These are phyloP conservation scores for Tinea pellionella DNA, from an alignment of 2,888 invertebrate genomes.

Conservation along the genomic window DNA sequence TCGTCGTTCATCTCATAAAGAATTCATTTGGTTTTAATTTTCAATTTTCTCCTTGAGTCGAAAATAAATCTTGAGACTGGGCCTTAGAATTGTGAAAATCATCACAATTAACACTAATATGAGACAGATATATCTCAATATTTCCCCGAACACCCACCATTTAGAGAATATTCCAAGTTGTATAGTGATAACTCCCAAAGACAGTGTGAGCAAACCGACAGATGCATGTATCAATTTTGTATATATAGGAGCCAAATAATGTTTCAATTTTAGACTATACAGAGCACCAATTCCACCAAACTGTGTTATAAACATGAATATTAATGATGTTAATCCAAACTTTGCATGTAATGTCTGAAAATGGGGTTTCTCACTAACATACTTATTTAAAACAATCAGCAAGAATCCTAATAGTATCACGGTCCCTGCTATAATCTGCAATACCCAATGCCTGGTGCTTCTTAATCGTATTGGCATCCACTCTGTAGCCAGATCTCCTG, in stretches of 20 bases:
- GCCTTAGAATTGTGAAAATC: conserved; percentile 50
- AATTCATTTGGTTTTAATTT: conserved; percentile 17
- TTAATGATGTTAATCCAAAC: conserved; percentile 51
- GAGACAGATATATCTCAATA: conserved; percentile 40
- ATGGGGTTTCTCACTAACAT: conserved; percentile 38
- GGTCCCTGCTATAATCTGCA: conserved; percentile 42
- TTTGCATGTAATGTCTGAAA: conserved; percentile 51
- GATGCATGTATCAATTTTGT: conserved; percentile 56
- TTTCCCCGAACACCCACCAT: conserved; percentile 55
- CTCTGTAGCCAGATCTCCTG: conserved; percentile 61
- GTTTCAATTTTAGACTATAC: conserved; percentile 54
- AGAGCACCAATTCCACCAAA: conserved; percentile 54
- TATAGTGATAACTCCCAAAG: conserved; percentile 49
- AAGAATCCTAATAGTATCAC: conserved; percentile 45
- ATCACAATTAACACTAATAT: conserved; percentile 41
- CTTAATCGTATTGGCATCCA: conserved; percentile 61
- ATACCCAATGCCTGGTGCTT: conserved; percentile 61
- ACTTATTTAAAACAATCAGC: conserved; percentile 52
- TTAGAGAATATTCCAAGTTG: conserved; percentile 45
- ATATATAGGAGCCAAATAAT: conserved; percentile 54
- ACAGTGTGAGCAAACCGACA: conserved; percentile 48
- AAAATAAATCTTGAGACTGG: conserved; percentile 56
- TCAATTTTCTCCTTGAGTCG: conserved; percentile 55
- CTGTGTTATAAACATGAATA: conserved; percentile 50
- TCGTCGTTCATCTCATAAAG: not conserved